Evolutionary conservation across 2,888 invertebrate genomes (phyloP), one percentile per base, ranked within the genome.

Genomic region (Ariolimax columbianus): DNA sequence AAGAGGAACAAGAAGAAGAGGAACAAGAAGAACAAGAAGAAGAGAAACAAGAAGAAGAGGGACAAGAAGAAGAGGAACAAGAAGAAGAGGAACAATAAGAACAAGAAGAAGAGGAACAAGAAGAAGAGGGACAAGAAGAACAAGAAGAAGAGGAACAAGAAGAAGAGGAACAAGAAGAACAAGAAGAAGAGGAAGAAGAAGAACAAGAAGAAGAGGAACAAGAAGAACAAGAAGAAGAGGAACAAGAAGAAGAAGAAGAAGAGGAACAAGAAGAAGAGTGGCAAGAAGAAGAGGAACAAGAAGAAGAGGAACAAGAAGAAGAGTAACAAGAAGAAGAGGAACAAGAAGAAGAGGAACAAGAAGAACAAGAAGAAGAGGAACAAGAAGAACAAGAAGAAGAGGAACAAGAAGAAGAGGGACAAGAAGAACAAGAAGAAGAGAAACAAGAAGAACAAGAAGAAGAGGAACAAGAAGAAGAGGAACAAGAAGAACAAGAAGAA

Each of bases 351-450:
- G 23, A 40, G 36, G 38, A 75, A 40, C 43, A 26, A 43, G 73
- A 73, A 40, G 36, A 73, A 73, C 26, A 73, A 73, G 36, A 33
- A 73, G 73, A 73, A 66, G 63, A 66, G 30, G n/a, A 66, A 66
- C n/a, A 66, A 66, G 63, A 66, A 66, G 63, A 66, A 66, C n/a
- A n/a, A 66, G 63, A 66, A 66, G 63, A 66, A 66, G 63, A 66
- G 30, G 30, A 30, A 66, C 26, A 30, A 66, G 30, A 30, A 66
- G 30, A 30, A 66, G 30, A 30, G 30, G 30, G n/a, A n/a, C n/a
- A n/a, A n/a, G n/a, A n/a, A n/a, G n/a, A n/a, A n/a, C n/a, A n/a
- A n/a, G n/a, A n/a, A n/a, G n/a, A n/a, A n/a, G n/a, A n/a, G n/a
- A n/a, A n/a, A n/a, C n/a, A n/a, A n/a, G n/a, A n/a, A n/a, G n/a